These are phyloP conservation scores for Cheiracanthium punctorium DNA, from an alignment of 2,888 invertebrate species.

Conservation along the genomic window DNA sequence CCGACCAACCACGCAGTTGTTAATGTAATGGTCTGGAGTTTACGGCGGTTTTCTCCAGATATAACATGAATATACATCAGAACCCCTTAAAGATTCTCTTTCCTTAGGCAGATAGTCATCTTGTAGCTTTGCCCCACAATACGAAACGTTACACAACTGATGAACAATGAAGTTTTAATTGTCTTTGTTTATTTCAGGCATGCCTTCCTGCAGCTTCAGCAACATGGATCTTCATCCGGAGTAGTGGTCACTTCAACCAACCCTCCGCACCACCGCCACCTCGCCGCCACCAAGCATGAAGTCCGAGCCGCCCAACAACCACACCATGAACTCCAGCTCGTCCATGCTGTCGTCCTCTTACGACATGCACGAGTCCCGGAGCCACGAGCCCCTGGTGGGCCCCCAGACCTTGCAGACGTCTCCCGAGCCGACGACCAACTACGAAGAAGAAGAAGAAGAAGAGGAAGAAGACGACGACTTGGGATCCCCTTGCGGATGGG, in stretches of 20 bases:
- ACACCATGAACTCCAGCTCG: conserved; percentile 31
- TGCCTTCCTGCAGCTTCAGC: not conserved
- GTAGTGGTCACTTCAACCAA: not conserved
- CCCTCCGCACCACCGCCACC: too few relatives aligned
- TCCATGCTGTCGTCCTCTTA: conserved; percentile 57
- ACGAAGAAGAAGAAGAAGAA: conserved; percentile 21
- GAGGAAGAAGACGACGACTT: conserved; percentile 74
- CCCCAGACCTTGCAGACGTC: conserved; percentile 35
- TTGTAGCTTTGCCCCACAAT: too few relatives aligned
- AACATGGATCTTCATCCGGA: not conserved
- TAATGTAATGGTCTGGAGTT: too few relatives aligned
- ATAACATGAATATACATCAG: too few relatives aligned
- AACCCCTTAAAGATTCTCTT: too few relatives aligned
- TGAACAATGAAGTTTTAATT: too few relatives aligned
- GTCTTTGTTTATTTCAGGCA: not conserved
- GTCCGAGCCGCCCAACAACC: conserved; percentile 26
- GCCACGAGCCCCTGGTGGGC: conserved; percentile 67
- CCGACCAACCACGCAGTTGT: too few relatives aligned
- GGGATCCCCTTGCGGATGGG: conserved; percentile 81
- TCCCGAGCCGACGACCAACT: not conserved
- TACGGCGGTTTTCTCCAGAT: too few relatives aligned
- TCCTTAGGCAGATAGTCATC: too few relatives aligned
- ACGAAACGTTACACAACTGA: too few relatives aligned
- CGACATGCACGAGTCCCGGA: conserved; percentile 66
- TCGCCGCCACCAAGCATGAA: conserved; percentile 32